A percentile compares a stretch with the other conserved stretches of the same genome.
Conservation (phyloP, 2,797 vertebrate genomes). For the Petrocephalus schoutedeni region DNA sequence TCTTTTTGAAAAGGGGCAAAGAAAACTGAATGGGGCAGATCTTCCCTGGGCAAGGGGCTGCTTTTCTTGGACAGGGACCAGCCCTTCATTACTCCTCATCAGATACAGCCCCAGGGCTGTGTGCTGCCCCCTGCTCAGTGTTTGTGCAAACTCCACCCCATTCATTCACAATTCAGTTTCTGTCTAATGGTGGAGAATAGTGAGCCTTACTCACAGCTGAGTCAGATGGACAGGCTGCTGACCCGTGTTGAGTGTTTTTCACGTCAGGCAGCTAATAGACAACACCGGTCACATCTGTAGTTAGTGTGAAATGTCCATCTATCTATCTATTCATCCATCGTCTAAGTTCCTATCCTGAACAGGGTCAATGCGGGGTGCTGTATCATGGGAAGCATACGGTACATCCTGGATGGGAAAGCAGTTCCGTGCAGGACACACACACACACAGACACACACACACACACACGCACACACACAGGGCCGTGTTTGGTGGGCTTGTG, state of each 20-base stretch:
- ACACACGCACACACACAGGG: neutral
- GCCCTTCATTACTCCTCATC: constrained; percentile 67
- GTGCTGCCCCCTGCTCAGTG: constrained; percentile 58
- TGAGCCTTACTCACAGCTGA: constrained; percentile 28
- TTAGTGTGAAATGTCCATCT: neutral
- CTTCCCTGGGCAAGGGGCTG: constrained; percentile 50
- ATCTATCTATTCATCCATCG: neutral
- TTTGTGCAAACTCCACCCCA: constrained; percentile 61
- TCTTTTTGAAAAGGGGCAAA: constrained; percentile 43
- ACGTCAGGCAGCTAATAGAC: neutral
- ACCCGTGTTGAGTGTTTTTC: neutral
- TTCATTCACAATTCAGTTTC: constrained; percentile 38
- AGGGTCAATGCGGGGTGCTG: neutral
- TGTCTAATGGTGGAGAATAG: constrained; percentile 23
- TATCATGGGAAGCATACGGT: neutral
- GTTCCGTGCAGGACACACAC: neutral
- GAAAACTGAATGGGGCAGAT: constrained; percentile 42
- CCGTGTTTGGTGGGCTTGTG: neutral
- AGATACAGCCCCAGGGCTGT: constrained; percentile 65
- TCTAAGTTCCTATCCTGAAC: neutral
- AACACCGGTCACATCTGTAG: neutral
- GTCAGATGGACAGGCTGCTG: neutral
- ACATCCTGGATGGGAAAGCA: neutral
- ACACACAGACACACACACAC: neutral
- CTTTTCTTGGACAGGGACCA: constrained; percentile 68